Conservation (phyloP, 2,888 invertebrate species). For the Ethmia dodecea region DNA sequence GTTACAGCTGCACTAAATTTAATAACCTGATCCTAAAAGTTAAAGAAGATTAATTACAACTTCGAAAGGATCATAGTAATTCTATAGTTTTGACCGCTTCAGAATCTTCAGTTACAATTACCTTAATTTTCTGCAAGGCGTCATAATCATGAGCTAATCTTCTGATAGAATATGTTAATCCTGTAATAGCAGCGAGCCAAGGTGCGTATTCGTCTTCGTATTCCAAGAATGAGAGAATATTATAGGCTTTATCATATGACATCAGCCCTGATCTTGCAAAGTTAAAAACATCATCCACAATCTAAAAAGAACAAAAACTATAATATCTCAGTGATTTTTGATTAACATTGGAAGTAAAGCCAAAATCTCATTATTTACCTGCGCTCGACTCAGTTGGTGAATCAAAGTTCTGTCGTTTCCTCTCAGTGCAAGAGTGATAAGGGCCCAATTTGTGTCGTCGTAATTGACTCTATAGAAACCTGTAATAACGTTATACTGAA, state of each 20-base stretch:
- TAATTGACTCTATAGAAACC: conserved; percentile 82
- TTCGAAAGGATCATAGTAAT: too few relatives aligned
- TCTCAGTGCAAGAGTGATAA: conserved; percentile 66
- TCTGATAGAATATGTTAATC: conserved; percentile 57
- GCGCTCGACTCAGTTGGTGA: conserved; percentile 81
- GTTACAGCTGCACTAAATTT: conserved; percentile 63
- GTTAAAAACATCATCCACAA: conserved; percentile 81
- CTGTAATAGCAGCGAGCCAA: conserved; percentile 80
- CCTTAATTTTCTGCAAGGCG: conserved; percentile 36
- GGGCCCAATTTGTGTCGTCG: conserved; percentile 74
- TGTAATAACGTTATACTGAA: conserved; percentile 24
- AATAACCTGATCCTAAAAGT: conserved; percentile 60
- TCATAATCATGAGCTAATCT: conserved; percentile 52
- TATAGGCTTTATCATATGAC: conserved; percentile 71
- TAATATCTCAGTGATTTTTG: not conserved
- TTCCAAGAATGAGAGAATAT: conserved; percentile 75
- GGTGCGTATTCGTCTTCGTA: conserved; percentile 82
- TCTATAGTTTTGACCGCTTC: too few relatives aligned
- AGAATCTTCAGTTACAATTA: conserved; percentile 20
- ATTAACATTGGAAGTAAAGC: not conserved
- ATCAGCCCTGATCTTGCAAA: conserved; percentile 74
- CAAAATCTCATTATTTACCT: conserved; percentile 48
- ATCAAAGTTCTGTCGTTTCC: conserved; percentile 58
- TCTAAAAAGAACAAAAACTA: conserved; percentile 29
- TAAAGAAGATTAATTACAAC: too few relatives aligned